Base-by-base conservation (phyloP, 1,140 invertebrate species). In the Lepidurus arcticus region DNA sequence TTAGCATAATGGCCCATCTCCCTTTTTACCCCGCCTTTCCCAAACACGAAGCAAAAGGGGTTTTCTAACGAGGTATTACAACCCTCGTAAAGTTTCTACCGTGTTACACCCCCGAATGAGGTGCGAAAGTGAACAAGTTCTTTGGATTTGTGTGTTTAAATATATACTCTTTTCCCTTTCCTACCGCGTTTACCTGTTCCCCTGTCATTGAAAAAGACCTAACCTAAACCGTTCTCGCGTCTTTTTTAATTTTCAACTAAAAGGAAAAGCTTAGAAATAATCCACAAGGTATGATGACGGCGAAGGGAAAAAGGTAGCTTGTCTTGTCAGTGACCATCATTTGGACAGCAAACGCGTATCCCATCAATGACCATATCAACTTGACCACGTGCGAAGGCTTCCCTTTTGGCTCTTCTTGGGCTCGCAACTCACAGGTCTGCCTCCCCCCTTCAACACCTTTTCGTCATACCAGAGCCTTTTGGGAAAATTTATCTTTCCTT, bases 291-390 rank as follows among this genome's bases (percentile, higher is more conserved):
- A 65, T 65, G 53, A 65, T 21, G 53, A 21, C 53, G 53, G 21
- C 16, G 8, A 21, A 65, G 21, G 21, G 21, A 65, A 65, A 21
- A 65, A 65, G 21, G 53, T 13, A n/a, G 53, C 53, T 65, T 65
- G 53, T 65, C 53, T 65, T 65, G 53, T 65, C 53, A 65, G 53
- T 65, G 53, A 65, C 53, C 53, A 65, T 65, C 53, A 65, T 65
- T 65, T 65, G 53, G 53, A 65, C 53, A 65, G 53, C 53, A 65
- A 21, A 65, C 53, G 53, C 53, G 53, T 65, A n/a, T 65, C 53
- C 53, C 53, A 65, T 65, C 53, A 65, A 65, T 65, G 53, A 65
- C 53, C 53, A 65, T 65, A 65, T 65, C 53, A 65, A 65, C 53
- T 65, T 65, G 53, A 21, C 53, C 53, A 65, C 53, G 53, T 65